A percentile compares a stretch with the other conserved stretches of the same genome.
Evolutionary conservation across 2,113 vertebrate genomes (phyloP).

Genomic region (Aspiorhynchus laticeps): DNA sequence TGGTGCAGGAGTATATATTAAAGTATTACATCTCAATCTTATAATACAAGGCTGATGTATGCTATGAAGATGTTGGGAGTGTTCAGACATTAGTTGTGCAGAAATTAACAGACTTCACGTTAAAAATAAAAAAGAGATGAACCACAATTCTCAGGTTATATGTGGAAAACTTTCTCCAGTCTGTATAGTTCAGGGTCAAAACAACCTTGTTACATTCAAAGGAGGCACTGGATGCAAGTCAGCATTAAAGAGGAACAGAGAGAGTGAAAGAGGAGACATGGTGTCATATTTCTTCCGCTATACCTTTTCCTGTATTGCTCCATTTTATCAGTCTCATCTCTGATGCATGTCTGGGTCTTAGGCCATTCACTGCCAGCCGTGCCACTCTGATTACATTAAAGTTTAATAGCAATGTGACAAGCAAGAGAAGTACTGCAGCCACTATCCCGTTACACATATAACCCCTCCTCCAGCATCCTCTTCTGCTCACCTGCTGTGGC

Average conservation of each 20-base stretch:
- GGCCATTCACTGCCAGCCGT: conserved; percentile 17
- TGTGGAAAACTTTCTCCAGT: background rate
- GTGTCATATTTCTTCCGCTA: background rate
- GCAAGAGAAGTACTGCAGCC: conserved; percentile 25
- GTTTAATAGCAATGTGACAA: conserved; percentile 35
- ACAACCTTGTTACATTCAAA: background rate
- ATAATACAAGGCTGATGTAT: too few species aligned
- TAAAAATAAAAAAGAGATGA: background rate
- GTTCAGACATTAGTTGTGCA: background rate
- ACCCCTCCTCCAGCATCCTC: background rate
- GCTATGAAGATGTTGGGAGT: too few species aligned
- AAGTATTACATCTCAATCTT: too few species aligned
- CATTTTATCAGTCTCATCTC: conserved; percentile 8
- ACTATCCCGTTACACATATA: background rate
- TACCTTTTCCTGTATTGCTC: conserved; percentile 21
- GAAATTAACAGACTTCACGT: background rate
- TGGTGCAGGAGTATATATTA: too few species aligned
- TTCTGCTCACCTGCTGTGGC: background rate
- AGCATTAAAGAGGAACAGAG: conserved; percentile 7
- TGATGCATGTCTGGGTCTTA: background rate
- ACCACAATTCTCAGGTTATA: background rate
- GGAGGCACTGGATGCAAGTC: background rate
- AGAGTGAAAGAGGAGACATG: conserved; percentile 38
- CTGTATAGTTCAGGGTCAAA: conserved; percentile 3
- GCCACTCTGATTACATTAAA: conserved; percentile 44